Percentiles rank a stretch among this genome's conserved stretches.
Evolutionary conservation across 2,797 vertebrate species (phyloP).

Genomic region (Hyperoplus lanceolatus): DNA sequence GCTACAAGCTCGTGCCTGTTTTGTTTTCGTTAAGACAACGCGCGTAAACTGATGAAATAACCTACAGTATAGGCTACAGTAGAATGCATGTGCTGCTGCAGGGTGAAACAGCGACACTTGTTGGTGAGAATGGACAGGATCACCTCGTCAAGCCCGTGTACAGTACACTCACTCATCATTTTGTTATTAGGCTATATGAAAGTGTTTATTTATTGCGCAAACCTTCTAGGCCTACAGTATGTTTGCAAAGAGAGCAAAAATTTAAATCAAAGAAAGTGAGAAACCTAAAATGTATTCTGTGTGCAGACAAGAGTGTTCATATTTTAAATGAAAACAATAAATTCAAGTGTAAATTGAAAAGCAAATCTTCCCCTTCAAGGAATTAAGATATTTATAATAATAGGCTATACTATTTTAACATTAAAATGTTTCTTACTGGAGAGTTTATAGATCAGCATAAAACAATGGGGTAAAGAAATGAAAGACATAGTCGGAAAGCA

Average conservation of each 20-base stretch:
- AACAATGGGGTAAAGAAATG: not conserved
- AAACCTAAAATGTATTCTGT: not conserved
- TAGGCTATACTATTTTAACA: not conserved
- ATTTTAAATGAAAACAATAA: not conserved
- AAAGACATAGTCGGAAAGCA: not conserved
- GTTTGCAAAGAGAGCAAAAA: not conserved
- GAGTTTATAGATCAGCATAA: not conserved
- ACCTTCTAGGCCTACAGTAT: not conserved
- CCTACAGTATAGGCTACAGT: constrained; percentile 19
- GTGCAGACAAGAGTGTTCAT: not conserved
- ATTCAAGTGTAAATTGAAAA: not conserved
- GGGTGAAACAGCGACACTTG: constrained; percentile 76
- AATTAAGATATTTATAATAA: not conserved
- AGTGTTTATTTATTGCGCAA: not conserved
- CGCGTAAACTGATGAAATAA: constrained; percentile 11
- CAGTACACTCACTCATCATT: not conserved
- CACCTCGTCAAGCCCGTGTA: not conserved
- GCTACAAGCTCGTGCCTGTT: too few relatives aligned
- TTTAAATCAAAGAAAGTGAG: not conserved
- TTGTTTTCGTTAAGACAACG: not conserved
- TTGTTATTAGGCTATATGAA: too few relatives aligned
- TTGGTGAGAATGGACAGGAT: constrained; percentile 52
- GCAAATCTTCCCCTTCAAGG: not conserved
- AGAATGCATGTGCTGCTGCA: not conserved
- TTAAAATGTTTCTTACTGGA: not conserved